Evolutionary conservation across 2,888 invertebrate species (phyloP), one percentile per base, ranked within the genome.

Genomic region (Zele albiditarsus): DNA sequence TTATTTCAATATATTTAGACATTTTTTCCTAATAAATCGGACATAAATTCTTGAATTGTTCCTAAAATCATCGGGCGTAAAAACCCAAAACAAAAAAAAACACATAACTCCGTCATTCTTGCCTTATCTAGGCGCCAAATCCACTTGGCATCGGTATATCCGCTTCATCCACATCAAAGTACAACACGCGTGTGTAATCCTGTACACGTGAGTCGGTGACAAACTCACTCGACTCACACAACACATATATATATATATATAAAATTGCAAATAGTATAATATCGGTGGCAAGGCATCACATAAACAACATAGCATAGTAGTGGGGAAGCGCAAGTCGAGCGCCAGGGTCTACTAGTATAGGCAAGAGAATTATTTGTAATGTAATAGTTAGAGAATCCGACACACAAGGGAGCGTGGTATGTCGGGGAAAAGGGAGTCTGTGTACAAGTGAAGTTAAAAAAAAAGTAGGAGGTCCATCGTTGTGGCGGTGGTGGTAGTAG

Each of bases 401-500:
- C 38, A 53, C 23, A 53, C 53, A 53, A 53, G 58, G 65, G 72
- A 72, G 77, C 62, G 60, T 62, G 71, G 79, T 82, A 73, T 67
- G 63, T 42, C 71, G 63, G 72, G 49, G 71, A 75, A 65, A 73
- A 74, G 25, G 69, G 67, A 69, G 68, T 63, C 25, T 53, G 28
- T 53, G 28, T 62, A 27, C 31, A 53, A 58, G 66, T 62, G 53
- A 31, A 58, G 33, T 27, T 46, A 14, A 20, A 10, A 38, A 70
- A 65, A 60, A 67, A 71, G 62, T 25, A 68, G 70, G 74, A 63
- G 67, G 58, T 28, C 62, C 27, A 66, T 25, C 57, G 46, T 25
- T 25, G 73, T 90, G 86, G 88, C 90, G 90, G 82, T 87, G 88
- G 89, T 90, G 89, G 89, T 89, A 88, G 65, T 69, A 33, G 68